Percentiles rank a stretch among this genome's conserved stretches.
Conservation (phyloP, 1,140 invertebrate species). For the Trichomalopsis sarcophagae region DNA sequence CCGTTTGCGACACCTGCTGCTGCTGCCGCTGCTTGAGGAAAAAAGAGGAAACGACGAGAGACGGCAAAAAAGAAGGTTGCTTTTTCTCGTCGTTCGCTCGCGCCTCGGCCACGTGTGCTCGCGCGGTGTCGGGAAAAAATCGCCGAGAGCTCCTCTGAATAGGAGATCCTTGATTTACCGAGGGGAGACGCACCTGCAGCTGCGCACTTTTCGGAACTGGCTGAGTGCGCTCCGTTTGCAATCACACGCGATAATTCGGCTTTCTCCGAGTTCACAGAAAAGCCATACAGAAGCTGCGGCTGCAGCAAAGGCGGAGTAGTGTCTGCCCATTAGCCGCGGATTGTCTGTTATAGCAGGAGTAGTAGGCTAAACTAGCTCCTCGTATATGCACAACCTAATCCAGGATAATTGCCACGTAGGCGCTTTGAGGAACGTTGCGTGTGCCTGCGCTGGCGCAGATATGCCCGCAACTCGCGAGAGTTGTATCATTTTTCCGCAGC, state of each 20-base stretch:
- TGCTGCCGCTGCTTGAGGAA: background rate
- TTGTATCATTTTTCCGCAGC: slow-evolving; percentile 17
- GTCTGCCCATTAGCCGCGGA: slow-evolving; percentile 14
- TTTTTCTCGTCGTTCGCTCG: background rate
- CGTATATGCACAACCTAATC: slow-evolving; percentile 16
- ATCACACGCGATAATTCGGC: background rate
- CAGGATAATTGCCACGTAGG: slow-evolving; percentile 12
- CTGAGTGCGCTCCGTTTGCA: background rate
- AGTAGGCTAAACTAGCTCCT: background rate
- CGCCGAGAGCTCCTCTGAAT: too few species aligned
- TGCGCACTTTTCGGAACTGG: too few species aligned
- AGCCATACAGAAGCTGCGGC: background rate
- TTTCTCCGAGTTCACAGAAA: background rate
- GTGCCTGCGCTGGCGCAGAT: background rate
- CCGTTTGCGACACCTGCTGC: slow-evolving; percentile 43
- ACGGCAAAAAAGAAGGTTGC: background rate
- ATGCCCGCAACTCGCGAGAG: background rate
- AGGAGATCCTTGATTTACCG: too few species aligned
- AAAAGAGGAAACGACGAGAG: background rate
- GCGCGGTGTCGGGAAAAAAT: too few species aligned
- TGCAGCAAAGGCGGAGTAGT: background rate
- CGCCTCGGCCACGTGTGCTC: background rate
- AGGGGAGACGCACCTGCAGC: too few species aligned
- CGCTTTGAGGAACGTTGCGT: slow-evolving; percentile 1
- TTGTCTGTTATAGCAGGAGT: background rate